A percentile compares a stretch with the other conserved stretches of the same genome.
phyloP scores from a whole-genome alignment of 2,113 vertebrate species.

The Chlorodrepanis virens region DNA sequence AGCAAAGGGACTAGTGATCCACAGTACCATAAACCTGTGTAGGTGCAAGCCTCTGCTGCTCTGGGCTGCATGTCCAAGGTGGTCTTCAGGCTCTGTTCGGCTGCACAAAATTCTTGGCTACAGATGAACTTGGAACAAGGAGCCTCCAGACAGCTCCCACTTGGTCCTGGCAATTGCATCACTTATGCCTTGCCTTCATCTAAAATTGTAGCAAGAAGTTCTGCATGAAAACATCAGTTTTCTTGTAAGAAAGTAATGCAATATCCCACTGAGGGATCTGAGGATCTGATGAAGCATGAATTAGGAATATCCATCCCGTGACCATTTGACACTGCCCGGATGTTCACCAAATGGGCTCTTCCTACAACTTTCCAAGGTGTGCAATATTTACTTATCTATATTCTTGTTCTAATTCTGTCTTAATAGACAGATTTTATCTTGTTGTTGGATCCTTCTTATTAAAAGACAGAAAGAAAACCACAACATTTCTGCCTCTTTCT shows the following conservation, averaged over 20 bases:
- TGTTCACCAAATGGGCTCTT: rapidly evolving
- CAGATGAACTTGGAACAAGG: neutral
- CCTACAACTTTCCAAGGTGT: neutral
- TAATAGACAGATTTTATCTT: neutral
- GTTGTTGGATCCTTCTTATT: neutral
- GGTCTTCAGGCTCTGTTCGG: neutral
- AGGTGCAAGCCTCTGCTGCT: neutral
- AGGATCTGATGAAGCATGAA: rapidly evolving
- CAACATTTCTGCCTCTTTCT: neutral
- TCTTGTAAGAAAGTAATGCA: neutral
- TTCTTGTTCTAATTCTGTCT: neutral
- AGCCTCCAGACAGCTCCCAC: neutral
- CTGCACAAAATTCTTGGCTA: neutral
- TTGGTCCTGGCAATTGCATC: rapidly evolving
- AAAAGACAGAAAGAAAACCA: neutral
- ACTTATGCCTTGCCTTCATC: neutral
- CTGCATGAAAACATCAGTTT: neutral
- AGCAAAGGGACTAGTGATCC: neutral
- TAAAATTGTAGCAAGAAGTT: neutral
- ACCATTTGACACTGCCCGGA: neutral
- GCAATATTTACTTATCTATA: neutral
- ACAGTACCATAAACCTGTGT: neutral
- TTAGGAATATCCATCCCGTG: neutral
- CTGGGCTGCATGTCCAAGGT: rapidly evolving
- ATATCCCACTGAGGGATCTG: neutral